Evolutionary conservation across 2,888 invertebrate species (phyloP), one percentile per base, ranked within the genome.

Genomic region (Emmelina monodactyla): DNA sequence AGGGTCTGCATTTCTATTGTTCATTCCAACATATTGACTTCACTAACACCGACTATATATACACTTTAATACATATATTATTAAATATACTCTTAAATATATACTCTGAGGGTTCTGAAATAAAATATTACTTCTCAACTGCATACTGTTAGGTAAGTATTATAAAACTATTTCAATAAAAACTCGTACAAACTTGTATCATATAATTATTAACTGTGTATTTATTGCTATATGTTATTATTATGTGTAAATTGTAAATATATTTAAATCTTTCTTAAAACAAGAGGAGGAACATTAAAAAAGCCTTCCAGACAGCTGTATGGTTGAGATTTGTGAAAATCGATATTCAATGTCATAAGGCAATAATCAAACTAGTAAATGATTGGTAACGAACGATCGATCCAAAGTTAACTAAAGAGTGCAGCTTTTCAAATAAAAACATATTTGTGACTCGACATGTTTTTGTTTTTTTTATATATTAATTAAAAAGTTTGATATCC

Each of bases 51-150:
- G 25, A 25, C 25, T 25, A 25, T 79, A 75, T 75, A 62, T 71
- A 73, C 66, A 73, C 57, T 55, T 73, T 62, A 75, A 76, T 82
- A 82, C 72, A 81, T 79, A 82, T 71, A n/a, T n/a, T n/a, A 19
- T 6, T 19, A 83, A 83, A 83, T 83, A 84, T 83, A 83, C 76
- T 70, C 82, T 82, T 84, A 83, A 82, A 82, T 83, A 83, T 78
- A 82, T 67, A 71, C 78, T 81, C 79, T 82, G 73, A 75, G 82
- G 79, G 82, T 82, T 83, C 82, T 75, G 75, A 82, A 81, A 80
- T 69, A 76, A 80, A 80, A 80, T 75, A 75, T 55, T 56, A 60
- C 60, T 67, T 62, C 62, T 59, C 62, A 75, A 73, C 67, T 69
- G 72, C 60, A 61, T 64, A 67, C 67, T 75, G 72, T 72, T 25